Evolutionary conservation across 2,888 invertebrate species (phyloP).

Genomic region (Spodoptera picta): DNA sequence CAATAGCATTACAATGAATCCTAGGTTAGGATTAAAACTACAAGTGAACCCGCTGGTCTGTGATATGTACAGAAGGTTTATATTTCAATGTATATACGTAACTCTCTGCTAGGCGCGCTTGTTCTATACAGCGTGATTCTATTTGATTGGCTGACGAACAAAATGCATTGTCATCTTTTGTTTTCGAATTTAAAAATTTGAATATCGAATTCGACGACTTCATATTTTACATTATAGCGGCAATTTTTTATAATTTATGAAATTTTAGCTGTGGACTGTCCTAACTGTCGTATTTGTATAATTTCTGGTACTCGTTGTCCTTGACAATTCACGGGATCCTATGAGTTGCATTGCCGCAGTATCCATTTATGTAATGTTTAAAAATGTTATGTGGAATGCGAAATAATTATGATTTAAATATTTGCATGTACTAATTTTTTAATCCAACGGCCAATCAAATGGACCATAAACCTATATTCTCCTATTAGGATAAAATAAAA

Average conservation of each 20-base stretch:
- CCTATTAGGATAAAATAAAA: conserved; percentile 23
- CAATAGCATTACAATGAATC: conserved; percentile 38
- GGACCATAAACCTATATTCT: conserved; percentile 1
- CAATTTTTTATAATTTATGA: no score
- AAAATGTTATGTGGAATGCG: no score
- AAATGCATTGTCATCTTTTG: conserved; percentile 8
- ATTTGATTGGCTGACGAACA: conserved; percentile 19
- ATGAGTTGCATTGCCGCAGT: no score
- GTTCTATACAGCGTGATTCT: conserved; percentile 2
- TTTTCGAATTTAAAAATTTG: no score
- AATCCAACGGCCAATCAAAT: conserved; percentile 19
- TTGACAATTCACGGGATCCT: no score
- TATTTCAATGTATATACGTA: conserved; percentile 40
- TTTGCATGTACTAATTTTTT: conserved; percentile 1
- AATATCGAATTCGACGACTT: no score
- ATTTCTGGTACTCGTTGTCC: no score
- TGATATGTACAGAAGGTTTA: conserved; percentile 68
- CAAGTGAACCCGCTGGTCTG: conserved; percentile 68
- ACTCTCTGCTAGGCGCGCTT: conserved; percentile 24
- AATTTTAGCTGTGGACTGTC: no score
- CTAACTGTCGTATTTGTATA: no score
- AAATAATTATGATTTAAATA: conserved; percentile 3
- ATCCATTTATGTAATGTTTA: no score
- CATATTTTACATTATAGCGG: no score
- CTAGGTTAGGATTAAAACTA: conserved; percentile 62